A percentile compares a stretch with the other conserved stretches of the same genome.
Conservation (phyloP, 2,888 invertebrate genomes). For the Coleophora deauratella region DNA sequence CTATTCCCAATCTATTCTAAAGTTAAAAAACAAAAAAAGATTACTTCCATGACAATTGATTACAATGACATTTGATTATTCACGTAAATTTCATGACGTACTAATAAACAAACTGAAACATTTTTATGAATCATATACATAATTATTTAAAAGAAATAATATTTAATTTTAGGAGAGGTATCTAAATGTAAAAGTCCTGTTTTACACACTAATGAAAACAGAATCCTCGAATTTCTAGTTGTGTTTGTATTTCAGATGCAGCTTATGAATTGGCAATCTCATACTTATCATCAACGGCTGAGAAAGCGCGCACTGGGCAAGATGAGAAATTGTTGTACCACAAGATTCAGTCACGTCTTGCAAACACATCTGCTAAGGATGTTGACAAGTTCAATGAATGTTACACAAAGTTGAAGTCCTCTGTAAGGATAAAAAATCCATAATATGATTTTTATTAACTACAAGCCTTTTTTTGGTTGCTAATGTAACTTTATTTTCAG, state of each 20-base stretch:
- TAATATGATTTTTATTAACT: background rate
- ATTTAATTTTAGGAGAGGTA: constrained; percentile 26
- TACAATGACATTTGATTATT: too few species aligned
- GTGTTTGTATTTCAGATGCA: constrained; percentile 34
- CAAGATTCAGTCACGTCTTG: constrained; percentile 48
- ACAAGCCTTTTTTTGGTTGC: background rate
- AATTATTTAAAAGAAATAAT: constrained; percentile 30
- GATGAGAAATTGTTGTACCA: constrained; percentile 61
- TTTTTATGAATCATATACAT: constrained; percentile 25
- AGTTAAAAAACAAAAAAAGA: too few species aligned
- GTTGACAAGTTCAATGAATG: constrained; percentile 63
- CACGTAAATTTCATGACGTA: too few species aligned
- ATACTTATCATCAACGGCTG: constrained; percentile 52
- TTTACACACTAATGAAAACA: too few species aligned
- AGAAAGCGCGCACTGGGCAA: constrained; percentile 34
- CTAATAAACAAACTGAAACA: too few species aligned
- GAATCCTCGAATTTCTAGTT: too few species aligned
- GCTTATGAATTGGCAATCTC: constrained; percentile 63
- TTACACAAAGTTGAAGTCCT: constrained; percentile 56
- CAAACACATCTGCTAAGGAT: constrained; percentile 41
- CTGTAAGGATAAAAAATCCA: constrained; percentile 37
- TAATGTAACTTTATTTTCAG: too few species aligned
- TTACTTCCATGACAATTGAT: too few species aligned
- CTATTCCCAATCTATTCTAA: too few species aligned
- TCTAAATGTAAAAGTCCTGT: too few species aligned